Evolutionary conservation across 2,797 vertebrate species (phyloP).

Genomic region (Pyrocephalus nanus): DNA sequence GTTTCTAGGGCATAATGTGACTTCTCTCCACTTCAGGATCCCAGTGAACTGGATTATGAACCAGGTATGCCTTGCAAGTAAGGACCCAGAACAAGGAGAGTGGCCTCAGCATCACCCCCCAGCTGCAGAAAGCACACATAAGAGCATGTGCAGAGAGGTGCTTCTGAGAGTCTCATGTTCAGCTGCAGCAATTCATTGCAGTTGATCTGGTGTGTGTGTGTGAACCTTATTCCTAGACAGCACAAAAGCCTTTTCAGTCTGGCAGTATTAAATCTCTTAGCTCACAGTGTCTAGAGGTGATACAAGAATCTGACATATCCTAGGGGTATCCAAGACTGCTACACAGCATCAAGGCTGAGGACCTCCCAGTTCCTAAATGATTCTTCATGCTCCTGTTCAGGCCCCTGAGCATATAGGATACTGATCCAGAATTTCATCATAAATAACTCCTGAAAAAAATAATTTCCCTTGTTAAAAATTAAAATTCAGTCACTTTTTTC

Average conservation of each 20-base stretch:
- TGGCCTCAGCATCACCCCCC: neutral
- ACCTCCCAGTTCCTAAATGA: neutral
- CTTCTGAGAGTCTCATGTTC: neutral
- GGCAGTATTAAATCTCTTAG: neutral
- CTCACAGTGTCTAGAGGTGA: neutral
- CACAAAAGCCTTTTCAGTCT: neutral
- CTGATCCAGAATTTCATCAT: neutral
- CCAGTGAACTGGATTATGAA: neutral
- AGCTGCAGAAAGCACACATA: neutral
- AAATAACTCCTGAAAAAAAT: neutral
- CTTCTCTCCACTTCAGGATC: neutral
- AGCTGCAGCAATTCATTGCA: neutral
- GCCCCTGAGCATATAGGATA: neutral
- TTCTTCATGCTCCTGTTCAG: neutral
- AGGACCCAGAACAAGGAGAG: neutral
- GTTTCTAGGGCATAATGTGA: neutral
- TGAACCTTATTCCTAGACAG: fast-evolving
- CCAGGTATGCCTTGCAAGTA: neutral
- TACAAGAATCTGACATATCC: neutral
- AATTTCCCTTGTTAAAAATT: neutral
- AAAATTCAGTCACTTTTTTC: neutral
- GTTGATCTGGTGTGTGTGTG: neutral
- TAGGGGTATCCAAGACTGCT: neutral
- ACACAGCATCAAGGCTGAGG: neutral
- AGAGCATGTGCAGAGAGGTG: neutral